Conservation (phyloP, 1,140 invertebrate species). For the Meloidogyne chitwoodi region DNA sequence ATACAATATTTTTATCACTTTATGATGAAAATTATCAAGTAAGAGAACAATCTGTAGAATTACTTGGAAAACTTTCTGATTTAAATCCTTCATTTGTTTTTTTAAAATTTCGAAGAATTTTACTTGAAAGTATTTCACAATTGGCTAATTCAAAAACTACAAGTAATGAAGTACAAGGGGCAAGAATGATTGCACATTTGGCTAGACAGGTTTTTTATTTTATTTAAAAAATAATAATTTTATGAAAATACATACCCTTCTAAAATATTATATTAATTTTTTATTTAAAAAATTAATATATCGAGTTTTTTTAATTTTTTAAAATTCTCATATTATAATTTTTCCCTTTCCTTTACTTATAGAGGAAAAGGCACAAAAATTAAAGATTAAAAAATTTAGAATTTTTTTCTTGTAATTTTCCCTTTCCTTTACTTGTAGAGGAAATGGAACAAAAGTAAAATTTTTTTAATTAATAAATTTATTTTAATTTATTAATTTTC, state of each 20-base stretch:
- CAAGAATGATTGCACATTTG: constrained; percentile 40
- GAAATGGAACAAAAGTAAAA: no score
- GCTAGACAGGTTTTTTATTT: constrained; percentile 28
- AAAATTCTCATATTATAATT: no score
- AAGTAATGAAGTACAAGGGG: constrained; percentile 41
- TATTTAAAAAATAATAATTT: neutral
- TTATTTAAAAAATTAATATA: neutral
- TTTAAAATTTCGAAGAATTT: constrained; percentile 84
- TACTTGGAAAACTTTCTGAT: constrained; percentile 80
- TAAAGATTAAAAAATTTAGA: no score
- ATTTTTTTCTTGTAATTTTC: no score
- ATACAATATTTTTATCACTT: constrained; percentile 84
- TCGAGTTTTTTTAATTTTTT: no score
- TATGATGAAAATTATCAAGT: constrained; percentile 98
- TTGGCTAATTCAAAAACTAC: constrained; percentile 39
- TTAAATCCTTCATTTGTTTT: constrained; percentile 97
- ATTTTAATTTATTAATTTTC: no score
- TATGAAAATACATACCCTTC: no score
- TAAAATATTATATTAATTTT: no score
- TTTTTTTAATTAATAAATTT: no score
- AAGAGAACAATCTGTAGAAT: constrained; percentile 84
- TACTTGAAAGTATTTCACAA: constrained; percentile 67
- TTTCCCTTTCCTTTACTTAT: no score
- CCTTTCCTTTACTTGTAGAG: no score
- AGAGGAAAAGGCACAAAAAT: no score